phyloP scores from a whole-genome alignment of 2,888 invertebrate genomes.

The Drosophila anomalata region DNA sequence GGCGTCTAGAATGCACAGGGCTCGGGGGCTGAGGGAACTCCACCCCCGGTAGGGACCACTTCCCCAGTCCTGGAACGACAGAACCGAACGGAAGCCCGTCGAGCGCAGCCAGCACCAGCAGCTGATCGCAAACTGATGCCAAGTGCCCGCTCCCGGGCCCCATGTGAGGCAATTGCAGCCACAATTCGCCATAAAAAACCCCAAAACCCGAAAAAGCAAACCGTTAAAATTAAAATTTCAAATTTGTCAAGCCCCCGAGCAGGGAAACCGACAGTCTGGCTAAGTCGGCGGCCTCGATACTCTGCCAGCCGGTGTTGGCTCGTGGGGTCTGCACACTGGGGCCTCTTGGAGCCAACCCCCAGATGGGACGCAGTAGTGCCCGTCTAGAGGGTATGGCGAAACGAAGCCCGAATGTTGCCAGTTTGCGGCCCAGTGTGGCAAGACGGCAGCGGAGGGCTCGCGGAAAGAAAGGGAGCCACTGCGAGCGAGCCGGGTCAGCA shows the following conservation, averaged over 20 bases:
- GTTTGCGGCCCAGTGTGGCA: conserved; percentile 20
- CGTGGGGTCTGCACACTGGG: no score
- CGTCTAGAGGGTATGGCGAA: background rate
- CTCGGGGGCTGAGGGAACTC: no score
- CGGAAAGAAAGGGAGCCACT: conserved; percentile 21
- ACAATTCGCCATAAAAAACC: conserved; percentile 8
- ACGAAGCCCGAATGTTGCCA: conserved; percentile 12
- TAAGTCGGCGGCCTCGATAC: background rate
- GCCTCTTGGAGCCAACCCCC: background rate
- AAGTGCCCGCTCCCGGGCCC: background rate
- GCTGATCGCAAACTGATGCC: background rate
- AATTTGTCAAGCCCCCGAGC: conserved; percentile 35
- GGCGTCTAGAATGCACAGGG: conserved; percentile 3
- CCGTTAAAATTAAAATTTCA: conserved; percentile 39
- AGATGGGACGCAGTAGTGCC: background rate
- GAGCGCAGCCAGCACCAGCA: no score
- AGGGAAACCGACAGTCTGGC: background rate
- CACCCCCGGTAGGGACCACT: no score
- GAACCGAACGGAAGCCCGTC: no score
- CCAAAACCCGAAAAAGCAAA: conserved; percentile 26
- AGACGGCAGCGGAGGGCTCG: conserved; percentile 16
- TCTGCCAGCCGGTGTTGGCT: background rate
- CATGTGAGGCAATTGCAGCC: conserved; percentile 28
- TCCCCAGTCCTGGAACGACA: no score
- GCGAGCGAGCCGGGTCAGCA: conserved; percentile 55